Evolutionary conservation across 2,888 invertebrate genomes (phyloP), one percentile per base, ranked within the genome.

Genomic region (Dugesia japonica): DNA sequence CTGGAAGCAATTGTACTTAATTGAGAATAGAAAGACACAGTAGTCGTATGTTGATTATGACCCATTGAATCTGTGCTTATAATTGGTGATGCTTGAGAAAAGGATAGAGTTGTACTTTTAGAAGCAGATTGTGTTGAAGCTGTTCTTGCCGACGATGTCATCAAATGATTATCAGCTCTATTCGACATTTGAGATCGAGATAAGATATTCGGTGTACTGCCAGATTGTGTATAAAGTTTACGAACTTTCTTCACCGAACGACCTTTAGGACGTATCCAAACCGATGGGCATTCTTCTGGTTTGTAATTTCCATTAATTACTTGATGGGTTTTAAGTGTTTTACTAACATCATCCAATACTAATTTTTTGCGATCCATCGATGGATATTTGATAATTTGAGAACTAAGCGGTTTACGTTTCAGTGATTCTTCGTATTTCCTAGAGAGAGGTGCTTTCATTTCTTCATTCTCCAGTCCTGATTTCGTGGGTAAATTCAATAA

Each of bases 1-100:
- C 56, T 56, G 56, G 56, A 56, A n/a, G 56, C n/a, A n/a, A 56
- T 56, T 56, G 56, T 56, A 56, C 56, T 56, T n/a, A 56, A 56
- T 56, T 56, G 56, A 56, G 56, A 56, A 56, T 56, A 56, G 56
- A 56, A 56, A 20, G 56, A 56, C n/a, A 56, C 56, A 23, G 56
- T 13, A 20, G 56, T 56, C 56, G 56, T 9, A n/a, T 56, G 56
- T 31, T 31, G 31, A 31, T 31, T 31, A 13, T 31, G 31, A 31
- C 31, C 31, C 7, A 31, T 31, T 9, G 56, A 56, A 56, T 56
- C 20, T 9, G n/a, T 23, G 56, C 20, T 20, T 9, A 9, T 17
- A 4, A 56, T 56, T 20, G 23, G n/a, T 23, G 56, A 56, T n/a
- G 56, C n/a, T 56, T 56, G 56, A n/a, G 56, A 56, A 56, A 56